Conservation (phyloP, 2,113 vertebrate genomes). For the Triplophysa rosa region DNA sequence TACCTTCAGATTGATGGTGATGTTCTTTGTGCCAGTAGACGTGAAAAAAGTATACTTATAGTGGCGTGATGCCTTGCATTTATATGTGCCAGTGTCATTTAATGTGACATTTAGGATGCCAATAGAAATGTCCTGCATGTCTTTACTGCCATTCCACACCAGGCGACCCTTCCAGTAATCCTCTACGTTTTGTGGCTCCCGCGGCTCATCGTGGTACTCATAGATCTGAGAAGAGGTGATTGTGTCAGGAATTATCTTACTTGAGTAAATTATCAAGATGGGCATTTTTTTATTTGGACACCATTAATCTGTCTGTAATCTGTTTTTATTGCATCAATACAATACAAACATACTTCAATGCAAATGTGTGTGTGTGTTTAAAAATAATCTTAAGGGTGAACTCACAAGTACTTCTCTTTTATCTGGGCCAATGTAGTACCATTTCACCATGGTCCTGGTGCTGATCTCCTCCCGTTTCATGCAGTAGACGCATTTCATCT, state of each 20-base stretch:
- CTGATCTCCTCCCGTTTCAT: conserved; percentile 91
- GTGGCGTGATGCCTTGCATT: conserved; percentile 80
- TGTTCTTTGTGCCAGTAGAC: conserved; percentile 66
- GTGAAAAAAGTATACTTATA: conserved; percentile 85
- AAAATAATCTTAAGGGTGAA: neutral
- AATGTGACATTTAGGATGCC: conserved; percentile 80
- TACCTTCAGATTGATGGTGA: conserved; percentile 82
- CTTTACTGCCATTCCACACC: conserved; percentile 88
- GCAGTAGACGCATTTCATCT: conserved; percentile 91
- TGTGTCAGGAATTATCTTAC: too few relatives aligned
- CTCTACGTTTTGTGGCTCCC: conserved; percentile 50
- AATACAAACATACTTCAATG: neutral
- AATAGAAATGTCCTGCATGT: conserved; percentile 93
- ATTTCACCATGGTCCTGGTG: conserved; percentile 82
- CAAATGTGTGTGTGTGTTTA: neutral
- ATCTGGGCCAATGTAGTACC: conserved; percentile 79
- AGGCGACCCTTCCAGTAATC: conserved; percentile 82
- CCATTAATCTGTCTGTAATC: neutral
- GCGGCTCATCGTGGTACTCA: conserved; percentile 63
- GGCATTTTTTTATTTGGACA: too few relatives aligned
- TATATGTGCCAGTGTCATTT: conserved; percentile 85
- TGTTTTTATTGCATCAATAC: neutral
- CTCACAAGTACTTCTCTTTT: conserved; percentile 78
- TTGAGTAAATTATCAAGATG: too few relatives aligned
- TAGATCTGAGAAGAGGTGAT: conserved; percentile 77